Evolutionary conservation across 2,113 vertebrate genomes (phyloP).

Genomic region (Sciurus niger): DNA sequence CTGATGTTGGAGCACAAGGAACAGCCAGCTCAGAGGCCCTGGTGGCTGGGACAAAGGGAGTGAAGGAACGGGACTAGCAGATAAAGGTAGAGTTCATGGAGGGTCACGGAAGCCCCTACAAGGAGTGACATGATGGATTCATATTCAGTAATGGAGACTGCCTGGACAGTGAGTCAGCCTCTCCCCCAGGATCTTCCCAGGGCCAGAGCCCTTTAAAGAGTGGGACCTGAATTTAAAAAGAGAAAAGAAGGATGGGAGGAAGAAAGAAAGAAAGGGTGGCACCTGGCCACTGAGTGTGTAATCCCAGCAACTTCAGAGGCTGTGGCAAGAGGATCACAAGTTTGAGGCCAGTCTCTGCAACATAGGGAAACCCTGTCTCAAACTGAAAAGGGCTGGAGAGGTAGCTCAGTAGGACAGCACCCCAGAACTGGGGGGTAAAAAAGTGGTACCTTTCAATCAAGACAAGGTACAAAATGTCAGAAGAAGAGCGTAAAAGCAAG

Average conservation of each 20-base stretch:
- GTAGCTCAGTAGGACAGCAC: too few relatives aligned
- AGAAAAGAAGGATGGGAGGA: too few relatives aligned
- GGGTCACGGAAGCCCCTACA: not conserved
- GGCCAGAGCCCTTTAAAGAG: not conserved
- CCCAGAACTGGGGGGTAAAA: too few relatives aligned
- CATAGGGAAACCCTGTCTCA: too few relatives aligned
- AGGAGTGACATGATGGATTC: not conserved
- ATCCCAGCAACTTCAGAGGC: too few relatives aligned
- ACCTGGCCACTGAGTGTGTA: too few relatives aligned
- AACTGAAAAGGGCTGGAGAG: too few relatives aligned
- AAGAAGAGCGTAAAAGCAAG: not conserved
- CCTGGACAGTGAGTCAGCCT: not conserved
- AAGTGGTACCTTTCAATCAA: not conserved
- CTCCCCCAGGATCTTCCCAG: not conserved
- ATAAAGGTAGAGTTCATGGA: not conserved
- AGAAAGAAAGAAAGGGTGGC: not conserved
- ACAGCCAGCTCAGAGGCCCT: not conserved
- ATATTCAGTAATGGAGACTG: not conserved
- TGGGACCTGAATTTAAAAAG: not conserved
- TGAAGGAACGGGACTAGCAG: not conserved
- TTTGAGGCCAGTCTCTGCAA: too few relatives aligned
- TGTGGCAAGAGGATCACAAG: too few relatives aligned
- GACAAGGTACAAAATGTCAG: not conserved
- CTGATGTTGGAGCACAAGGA: not conserved
- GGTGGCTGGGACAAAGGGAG: not conserved